Base-by-base conservation (phyloP, 1,140 invertebrate genomes). In the Brachionus asplanchnoidis region DNA sequence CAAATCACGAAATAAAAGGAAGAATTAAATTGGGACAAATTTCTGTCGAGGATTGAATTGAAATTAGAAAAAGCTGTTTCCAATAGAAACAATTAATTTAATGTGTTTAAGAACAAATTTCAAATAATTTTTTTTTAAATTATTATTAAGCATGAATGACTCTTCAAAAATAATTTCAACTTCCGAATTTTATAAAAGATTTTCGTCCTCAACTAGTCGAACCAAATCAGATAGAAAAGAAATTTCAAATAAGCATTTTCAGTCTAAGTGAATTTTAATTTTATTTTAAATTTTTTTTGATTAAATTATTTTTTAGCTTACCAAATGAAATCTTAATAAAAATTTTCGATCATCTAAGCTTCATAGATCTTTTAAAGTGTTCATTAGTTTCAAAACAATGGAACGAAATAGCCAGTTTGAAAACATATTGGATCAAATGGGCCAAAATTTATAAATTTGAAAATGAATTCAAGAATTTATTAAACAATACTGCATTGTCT, bases 291-390 rank as follows among this genome's bases (percentile, higher is more conserved):
- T 17, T 36, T 44, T n/a, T 75, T 17, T 20, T 23, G 8, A 17
- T 42, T 42, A 42, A 42, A 17, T 46, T 23, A 20, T n/a, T 42
- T 75, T 75, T 14, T 26, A 77, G 73, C 1, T 26, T 77, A 53
- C 73, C 73, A 28, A 50, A 77, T 50, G 73, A 77, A 77, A 36
- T 77, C 5, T 50, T 77, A 36, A 77, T 77, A 3, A 77, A 77
- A 77, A 50, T 77, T 26, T 77, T 77, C 26, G 20, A 77, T 12
- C 23, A 77, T 77, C 5, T 77, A 53, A 77, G 28, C 26, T 20
- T 77, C 12, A 50, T 9, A 11, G 73, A 77, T 50, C 73, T 77
- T 28, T 77, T 77, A 14, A 77, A 77, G 11, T 77, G 73, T 26
- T 77, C 73, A 11, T 50, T 50, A 9, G 73, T 77, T 50, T 50